Evolutionary conservation across 2,113 vertebrate species (phyloP).

Genomic region (Thinocorus orbignyianus): DNA sequence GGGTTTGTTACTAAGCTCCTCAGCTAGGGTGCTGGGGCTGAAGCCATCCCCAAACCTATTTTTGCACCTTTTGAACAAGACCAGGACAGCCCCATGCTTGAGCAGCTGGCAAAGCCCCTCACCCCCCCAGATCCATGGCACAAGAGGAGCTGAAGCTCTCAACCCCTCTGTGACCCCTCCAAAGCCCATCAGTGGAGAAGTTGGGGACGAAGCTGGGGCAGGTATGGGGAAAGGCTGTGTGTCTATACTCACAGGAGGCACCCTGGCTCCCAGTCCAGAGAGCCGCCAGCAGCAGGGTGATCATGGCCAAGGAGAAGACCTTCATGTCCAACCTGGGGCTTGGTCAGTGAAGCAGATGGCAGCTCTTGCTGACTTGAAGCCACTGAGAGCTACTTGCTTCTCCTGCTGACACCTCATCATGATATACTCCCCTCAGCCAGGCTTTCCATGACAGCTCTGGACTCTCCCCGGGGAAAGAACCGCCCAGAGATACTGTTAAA

Average conservation of each 20-base stretch:
- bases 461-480: background rate
- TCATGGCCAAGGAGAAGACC: background rate
- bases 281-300: background rate
- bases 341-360: background rate
- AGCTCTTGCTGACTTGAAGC: background rate
- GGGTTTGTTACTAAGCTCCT: background rate
- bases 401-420: background rate
- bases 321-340: background rate
- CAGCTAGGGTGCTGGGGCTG: fast-evolving
- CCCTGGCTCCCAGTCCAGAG: background rate
- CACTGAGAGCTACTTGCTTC: background rate
- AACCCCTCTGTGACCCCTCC: fast-evolving
- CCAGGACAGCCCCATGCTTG: fast-evolving
- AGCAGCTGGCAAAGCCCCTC: background rate
- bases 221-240: fast-evolving
- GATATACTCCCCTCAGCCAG: background rate
- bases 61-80: background rate
- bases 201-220: fast-evolving
- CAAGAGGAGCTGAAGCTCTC: background rate
- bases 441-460: background rate
- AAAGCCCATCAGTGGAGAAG: background rate
- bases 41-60: background rate
- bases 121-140: background rate
- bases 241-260: background rate
- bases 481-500: fast-evolving